Evolutionary conservation across 2,797 vertebrate species (phyloP).

Genomic region (Loriculus beryllinus): DNA sequence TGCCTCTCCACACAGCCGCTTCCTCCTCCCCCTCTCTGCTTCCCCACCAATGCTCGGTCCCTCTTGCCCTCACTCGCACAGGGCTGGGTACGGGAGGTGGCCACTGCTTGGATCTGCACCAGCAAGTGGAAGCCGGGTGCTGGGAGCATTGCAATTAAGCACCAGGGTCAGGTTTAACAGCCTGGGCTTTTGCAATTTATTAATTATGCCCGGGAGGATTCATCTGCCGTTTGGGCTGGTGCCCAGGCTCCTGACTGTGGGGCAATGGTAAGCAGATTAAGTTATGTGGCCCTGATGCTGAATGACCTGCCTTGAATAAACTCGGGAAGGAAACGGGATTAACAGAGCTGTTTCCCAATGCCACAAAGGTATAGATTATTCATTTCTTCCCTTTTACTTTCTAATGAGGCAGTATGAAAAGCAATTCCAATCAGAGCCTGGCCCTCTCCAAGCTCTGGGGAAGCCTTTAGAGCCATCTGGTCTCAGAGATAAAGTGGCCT

Average conservation of each 20-base stretch:
- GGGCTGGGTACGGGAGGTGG: background rate
- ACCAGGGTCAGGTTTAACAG: background rate
- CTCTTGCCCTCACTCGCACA: background rate
- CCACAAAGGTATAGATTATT: slow-evolving; percentile 23
- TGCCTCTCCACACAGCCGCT: background rate
- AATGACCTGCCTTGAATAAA: background rate
- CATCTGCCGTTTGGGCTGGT: background rate
- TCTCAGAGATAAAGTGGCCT: slow-evolving; percentile 35
- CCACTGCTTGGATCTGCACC: background rate
- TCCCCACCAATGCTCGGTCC: background rate
- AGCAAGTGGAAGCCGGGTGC: background rate
- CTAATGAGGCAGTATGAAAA: slow-evolving; percentile 19
- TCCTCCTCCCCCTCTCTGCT: background rate
- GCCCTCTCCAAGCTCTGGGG: slow-evolving; percentile 32
- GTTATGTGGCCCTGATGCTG: background rate
- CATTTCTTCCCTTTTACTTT: slow-evolving; percentile 49
- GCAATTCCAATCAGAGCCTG: slow-evolving; percentile 10
- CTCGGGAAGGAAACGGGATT: slow-evolving; percentile 8
- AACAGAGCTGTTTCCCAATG: background rate
- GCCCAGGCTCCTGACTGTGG: background rate
- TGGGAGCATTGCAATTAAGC: background rate
- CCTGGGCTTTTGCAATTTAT: background rate
- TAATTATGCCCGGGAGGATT: background rate
- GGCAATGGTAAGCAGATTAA: background rate
- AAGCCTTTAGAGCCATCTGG: slow-evolving; percentile 58